Evolutionary conservation across 2,888 invertebrate genomes (phyloP), one percentile per base, ranked within the genome.

Genomic region (Arenicola marina): DNA sequence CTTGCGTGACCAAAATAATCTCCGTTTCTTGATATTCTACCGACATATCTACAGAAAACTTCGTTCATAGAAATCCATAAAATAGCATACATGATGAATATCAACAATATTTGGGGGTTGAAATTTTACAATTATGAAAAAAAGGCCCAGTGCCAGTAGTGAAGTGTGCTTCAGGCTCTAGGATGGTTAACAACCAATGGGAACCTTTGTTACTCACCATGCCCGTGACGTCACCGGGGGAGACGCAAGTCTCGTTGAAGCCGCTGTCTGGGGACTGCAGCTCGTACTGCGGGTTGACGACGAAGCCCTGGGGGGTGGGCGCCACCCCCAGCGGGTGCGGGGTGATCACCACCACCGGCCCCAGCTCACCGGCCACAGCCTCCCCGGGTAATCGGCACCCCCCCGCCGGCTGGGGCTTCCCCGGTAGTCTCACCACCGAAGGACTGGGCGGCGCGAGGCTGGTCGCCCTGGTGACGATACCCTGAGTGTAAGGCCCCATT

Each of bases 191-290:
- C n/a, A n/a, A n/a, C n/a, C n/a, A n/a, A n/a, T n/a, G n/a, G n/a
- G n/a, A n/a, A n/a, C n/a, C n/a, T n/a, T n/a, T n/a, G n/a, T n/a
- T n/a, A n/a, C n/a, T n/a, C 18, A 38, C 38, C 11, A 15, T 11
- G 18, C 11, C 38, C 11, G 11, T 15, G 38, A 38, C 38, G 38
- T 48, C 48, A n/a, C n/a, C 48, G 11, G 48, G 48, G 7, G 48
- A 48, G n/a, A 48, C 48, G 24, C 48, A 48, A 24, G 48, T 48
- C 48, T 48, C 48, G 48, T 48, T 48, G 26, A 48, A 48, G 18
- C 48, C 48, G 48, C 48, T 48, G 26, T 48, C 48, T 24, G 48
- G 48, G 7, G 48, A 48, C 48, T 24, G 15, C 11, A 48, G 48
- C 7, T 48, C 48, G 18, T 11, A 7, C 7, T 24, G 11, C 18